These are phyloP conservation scores for Drosophila hydei DNA, from an alignment of 1,140 invertebrate species.

Conservation along the genomic window DNA sequence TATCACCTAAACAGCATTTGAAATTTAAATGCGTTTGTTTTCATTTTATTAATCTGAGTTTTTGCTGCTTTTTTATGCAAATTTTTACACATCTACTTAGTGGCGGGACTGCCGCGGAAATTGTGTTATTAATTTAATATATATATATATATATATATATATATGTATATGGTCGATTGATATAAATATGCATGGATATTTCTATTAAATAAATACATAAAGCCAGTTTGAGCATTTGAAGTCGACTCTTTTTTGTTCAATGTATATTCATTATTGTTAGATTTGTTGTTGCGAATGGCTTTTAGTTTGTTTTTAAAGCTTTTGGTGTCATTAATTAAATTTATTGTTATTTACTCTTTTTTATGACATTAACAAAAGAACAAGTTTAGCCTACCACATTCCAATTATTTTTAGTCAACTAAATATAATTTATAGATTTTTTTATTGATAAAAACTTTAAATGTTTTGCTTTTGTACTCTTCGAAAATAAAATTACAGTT, in stretches of 20 bases:
- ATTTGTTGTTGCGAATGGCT: constrained; percentile 19
- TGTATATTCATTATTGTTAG: constrained; percentile 16
- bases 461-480: neutral
- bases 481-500: too few species aligned
- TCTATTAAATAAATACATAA: constrained; percentile 17
- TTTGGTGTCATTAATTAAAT: constrained; percentile 17
- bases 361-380: constrained; percentile 12
- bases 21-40: constrained; percentile 34
- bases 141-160: constrained; percentile 28
- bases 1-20: constrained; percentile 42
- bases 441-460: neutral
- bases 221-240: constrained; percentile 15
- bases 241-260: constrained; percentile 12
- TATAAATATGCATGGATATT: constrained; percentile 55
- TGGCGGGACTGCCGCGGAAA: constrained; percentile 16
- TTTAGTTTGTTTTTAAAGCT: constrained; percentile 1
- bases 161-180: constrained; percentile 36
- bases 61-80: constrained; percentile 49
- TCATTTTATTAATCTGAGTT: neutral
- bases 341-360: constrained; percentile 13
- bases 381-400: constrained; percentile 5
- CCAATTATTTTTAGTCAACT: neutral
- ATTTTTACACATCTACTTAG: constrained; percentile 26
- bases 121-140: constrained; percentile 60
- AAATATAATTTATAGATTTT: neutral